Conservation (phyloP, 2,113 vertebrate species). For the Ciconia boyciana region DNA sequence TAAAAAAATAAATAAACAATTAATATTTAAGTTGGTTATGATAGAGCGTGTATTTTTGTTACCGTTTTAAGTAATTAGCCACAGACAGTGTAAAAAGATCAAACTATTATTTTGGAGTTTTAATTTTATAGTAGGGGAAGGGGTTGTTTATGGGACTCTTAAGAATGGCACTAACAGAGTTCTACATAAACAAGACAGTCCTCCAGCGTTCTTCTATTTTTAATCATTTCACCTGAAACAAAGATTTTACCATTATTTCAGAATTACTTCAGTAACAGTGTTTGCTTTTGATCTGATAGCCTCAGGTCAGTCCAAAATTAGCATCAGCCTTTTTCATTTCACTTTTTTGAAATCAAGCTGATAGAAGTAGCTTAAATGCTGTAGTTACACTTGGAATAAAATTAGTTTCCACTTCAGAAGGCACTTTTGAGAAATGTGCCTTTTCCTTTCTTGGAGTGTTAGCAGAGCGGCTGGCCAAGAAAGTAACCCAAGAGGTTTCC, state of each 20-base stretch:
- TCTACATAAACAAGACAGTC: not conserved
- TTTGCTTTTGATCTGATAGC: conserved; percentile 15
- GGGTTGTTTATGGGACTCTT: not conserved
- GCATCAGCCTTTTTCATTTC: not conserved
- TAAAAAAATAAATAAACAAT: not conserved
- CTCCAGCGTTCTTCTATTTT: not conserved
- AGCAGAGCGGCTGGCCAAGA: not conserved
- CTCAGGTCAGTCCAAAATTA: not conserved
- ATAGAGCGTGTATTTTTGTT: not conserved
- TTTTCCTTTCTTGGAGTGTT: not conserved
- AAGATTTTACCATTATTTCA: not conserved
- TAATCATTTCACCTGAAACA: not conserved
- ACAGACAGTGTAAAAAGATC: not conserved
- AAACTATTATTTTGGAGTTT: not conserved
- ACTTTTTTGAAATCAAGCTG: not conserved
- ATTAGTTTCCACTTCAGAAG: conserved; percentile 15
- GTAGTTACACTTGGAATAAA: not conserved
- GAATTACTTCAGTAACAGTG: not conserved
- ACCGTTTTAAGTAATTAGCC: not conserved
- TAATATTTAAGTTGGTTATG: not conserved
- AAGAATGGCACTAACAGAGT: not conserved
- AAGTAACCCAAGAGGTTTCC: not conserved
- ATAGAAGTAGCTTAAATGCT: not conserved
- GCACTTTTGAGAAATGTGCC: not conserved
- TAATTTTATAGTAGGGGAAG: not conserved